Evolutionary conservation across 2,888 invertebrate genomes (phyloP).

Genomic region (Agrilus cyanescens): DNA sequence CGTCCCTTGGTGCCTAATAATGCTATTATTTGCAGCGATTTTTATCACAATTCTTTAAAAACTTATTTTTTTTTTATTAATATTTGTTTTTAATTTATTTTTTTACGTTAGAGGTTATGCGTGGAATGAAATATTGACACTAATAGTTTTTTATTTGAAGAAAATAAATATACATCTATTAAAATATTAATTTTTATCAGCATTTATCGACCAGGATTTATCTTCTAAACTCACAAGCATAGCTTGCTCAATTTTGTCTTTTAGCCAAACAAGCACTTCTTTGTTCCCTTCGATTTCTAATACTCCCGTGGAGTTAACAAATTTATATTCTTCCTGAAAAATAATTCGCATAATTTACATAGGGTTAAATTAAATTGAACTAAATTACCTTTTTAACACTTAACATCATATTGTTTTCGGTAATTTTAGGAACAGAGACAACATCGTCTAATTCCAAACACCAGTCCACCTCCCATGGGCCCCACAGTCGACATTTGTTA

Average conservation of each 20-base stretch:
- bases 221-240: conserved; percentile 64
- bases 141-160: too few relatives aligned
- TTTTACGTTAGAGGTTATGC: too few relatives aligned
- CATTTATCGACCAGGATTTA: conserved; percentile 42
- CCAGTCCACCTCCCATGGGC: conserved; percentile 70
- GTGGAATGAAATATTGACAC: too few relatives aligned
- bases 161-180: conserved; percentile 4
- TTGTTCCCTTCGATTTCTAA: conserved; percentile 53
- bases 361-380: too few relatives aligned
- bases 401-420: conserved; percentile 50
- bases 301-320: conserved; percentile 45
- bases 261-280: conserved; percentile 56
- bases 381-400: conserved; percentile 58
- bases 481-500: conserved; percentile 56
- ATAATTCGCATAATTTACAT: not conserved
- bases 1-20: too few relatives aligned
- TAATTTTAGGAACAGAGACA: conserved; percentile 50
- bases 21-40: not conserved
- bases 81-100: too few relatives aligned
- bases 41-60: not conserved
- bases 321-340: conserved; percentile 24
- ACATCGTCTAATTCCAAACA: conserved; percentile 58
- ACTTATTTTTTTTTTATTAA: not conserved
- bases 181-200: conserved; percentile 6
- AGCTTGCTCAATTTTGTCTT: conserved; percentile 62